These are phyloP conservation scores for Geophilus truncorum DNA, from an alignment of 2,888 invertebrate genomes.

Conservation along the genomic window DNA sequence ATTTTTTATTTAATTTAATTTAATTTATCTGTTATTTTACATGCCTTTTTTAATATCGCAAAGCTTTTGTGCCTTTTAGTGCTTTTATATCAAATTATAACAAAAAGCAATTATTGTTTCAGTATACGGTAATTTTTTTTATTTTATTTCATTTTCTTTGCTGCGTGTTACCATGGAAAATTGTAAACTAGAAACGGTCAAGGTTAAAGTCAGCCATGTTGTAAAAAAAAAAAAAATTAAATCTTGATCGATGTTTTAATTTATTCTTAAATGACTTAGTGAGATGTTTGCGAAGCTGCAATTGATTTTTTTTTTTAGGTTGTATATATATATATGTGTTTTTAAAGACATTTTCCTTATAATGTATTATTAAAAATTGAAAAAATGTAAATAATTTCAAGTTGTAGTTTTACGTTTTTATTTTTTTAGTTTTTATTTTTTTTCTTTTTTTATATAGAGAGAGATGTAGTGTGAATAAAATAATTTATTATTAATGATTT, in stretches of 20 bases:
- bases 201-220: neutral
- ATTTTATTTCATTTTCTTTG: neutral
- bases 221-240: neutral
- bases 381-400: neutral
- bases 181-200: conserved; percentile 8
- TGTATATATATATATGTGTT: neutral
- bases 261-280: neutral
- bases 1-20: neutral
- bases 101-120: no score
- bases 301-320: neutral
- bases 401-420: neutral
- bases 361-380: neutral
- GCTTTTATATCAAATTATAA: neutral
- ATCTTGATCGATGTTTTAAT: neutral
- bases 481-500: neutral
- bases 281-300: neutral
- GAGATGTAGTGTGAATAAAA: neutral
- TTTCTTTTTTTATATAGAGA: neutral
- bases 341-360: conserved; percentile 14
- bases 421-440: neutral
- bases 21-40: neutral
- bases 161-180: conserved; percentile 12
- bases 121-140: neutral
- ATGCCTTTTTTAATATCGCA: neutral
- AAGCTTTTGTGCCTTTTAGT: conserved; percentile 20